Evolutionary conservation across 2,113 vertebrate species (phyloP).

Genomic region (Addax nasomaculatus): DNA sequence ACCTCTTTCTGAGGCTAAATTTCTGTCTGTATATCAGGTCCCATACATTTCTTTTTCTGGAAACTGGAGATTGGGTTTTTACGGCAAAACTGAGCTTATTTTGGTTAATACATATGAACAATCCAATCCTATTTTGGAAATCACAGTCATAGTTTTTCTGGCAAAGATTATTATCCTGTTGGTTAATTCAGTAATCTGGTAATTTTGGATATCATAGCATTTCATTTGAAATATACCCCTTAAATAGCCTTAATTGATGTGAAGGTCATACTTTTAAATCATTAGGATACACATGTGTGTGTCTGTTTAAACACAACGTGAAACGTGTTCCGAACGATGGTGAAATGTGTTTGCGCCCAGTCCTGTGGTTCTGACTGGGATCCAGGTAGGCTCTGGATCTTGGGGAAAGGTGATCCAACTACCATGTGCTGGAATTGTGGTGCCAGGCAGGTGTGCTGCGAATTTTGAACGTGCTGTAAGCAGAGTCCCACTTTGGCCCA

Average conservation of each 20-base stretch:
- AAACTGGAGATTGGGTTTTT: conserved; percentile 76
- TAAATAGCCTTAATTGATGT: conserved; percentile 80
- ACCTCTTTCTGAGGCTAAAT: background rate
- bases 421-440: background rate
- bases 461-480: background rate
- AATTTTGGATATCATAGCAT: conserved; percentile 76
- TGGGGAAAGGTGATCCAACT: background rate
- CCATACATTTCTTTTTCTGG: conserved; percentile 77
- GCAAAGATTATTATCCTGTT: conserved; percentile 77
- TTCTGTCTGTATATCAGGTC: conserved; percentile 36
- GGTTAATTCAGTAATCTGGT: conserved; percentile 73
- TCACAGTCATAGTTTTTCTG: conserved; percentile 74
- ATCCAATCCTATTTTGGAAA: conserved; percentile 79
- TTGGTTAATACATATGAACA: conserved; percentile 74
- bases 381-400: background rate
- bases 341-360: background rate
- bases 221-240: conserved; percentile 76
- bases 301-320: conserved; percentile 34
- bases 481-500: background rate
- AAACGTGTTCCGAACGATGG: background rate
- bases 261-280: conserved; percentile 69
- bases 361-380: background rate
- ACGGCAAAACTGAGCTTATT: conserved; percentile 76
- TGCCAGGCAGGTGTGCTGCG: background rate
- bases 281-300: background rate